Base-by-base conservation (phyloP, 2,888 invertebrate species). In the Craniophora ligustri region DNA sequence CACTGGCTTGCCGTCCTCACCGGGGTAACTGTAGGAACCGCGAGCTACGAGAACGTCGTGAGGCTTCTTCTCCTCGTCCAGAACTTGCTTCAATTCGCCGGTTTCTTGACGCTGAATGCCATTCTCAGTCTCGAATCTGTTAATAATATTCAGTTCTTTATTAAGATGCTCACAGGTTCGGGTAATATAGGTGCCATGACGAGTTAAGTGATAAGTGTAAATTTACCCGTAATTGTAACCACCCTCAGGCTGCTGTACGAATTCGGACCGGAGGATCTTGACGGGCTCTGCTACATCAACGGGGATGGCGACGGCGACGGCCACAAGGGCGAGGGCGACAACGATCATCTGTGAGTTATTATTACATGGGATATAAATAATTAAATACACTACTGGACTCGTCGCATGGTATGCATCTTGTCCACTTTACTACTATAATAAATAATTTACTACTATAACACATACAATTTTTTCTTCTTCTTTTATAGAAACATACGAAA, bases 61-160 rank as follows among this genome's bases (percentile, higher is more conserved):
- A 31, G 94, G 94, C 70, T 95, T 94, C 75, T 94, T 94, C 3
- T 95, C 95, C 26, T 93, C 93, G 64, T 94, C 95, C 57, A 94
- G 82, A 10, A 67, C 78, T 39, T 79, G 58, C 65, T 84, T 92
- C 49, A 87, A 0, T 40, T 80, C 78, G 14, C 96, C 96, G 5
- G 60, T 76, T 72, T 95, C 95, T 36, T 91, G 77, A 7, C 92
- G 94, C 4, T 67, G 50, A 74, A 94, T 95, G n/a, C 95, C 95
- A 64, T 95, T 92, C 32, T 90, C 94, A 3, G 94, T 93, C 79
- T 95, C 95, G 66, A 79, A 65, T 5, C 65, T 65, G 44, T 51
- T 21, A 8, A 45, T 15, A 19, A 28, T 18, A 23, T 10, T 35
- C 3, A 19, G 0, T 44, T 49, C 28, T 26, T 48, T 16, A 26